phyloP scores from a whole-genome alignment of 2,797 vertebrate genomes.

The Coluber constrictor region DNA sequence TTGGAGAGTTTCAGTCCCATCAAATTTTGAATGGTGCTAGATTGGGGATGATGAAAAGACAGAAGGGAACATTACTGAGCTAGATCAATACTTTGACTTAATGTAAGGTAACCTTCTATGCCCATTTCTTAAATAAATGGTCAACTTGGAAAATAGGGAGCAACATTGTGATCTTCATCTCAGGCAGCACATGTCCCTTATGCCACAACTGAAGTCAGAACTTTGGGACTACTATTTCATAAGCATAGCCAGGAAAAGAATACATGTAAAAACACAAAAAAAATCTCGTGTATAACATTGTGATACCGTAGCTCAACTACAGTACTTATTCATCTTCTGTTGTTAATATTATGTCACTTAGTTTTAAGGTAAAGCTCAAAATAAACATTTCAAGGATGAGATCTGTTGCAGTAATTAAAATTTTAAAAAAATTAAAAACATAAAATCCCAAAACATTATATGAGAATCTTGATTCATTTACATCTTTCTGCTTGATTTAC shows the following conservation, averaged over 20 bases:
- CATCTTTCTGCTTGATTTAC: not conserved
- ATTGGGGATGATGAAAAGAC: not conserved
- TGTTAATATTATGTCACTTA: not conserved
- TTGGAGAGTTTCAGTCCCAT: not conserved
- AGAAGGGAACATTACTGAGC: not conserved
- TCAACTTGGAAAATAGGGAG: not conserved
- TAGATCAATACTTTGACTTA: not conserved
- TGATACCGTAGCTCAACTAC: not conserved
- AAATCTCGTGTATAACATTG: not conserved
- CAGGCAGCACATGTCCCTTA: not conserved
- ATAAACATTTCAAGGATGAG: not conserved
- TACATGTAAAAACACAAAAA: not conserved
- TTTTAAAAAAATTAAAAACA: not conserved
- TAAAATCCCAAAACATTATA: not conserved
- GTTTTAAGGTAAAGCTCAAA: not conserved
- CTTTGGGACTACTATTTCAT: not conserved
- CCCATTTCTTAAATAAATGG: not conserved
- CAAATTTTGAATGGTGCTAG: not conserved
- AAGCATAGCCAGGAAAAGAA: not conserved
- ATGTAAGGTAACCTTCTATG: not conserved
- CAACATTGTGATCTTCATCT: not conserved
- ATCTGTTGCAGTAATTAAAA: not conserved
- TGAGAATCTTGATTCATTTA: not conserved
- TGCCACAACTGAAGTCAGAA: not conserved
- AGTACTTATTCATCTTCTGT: not conserved